Evolutionary conservation across 2,113 vertebrate species (phyloP), one percentile per base, ranked within the genome.

Genomic region (Thamnaconus septentrionalis): DNA sequence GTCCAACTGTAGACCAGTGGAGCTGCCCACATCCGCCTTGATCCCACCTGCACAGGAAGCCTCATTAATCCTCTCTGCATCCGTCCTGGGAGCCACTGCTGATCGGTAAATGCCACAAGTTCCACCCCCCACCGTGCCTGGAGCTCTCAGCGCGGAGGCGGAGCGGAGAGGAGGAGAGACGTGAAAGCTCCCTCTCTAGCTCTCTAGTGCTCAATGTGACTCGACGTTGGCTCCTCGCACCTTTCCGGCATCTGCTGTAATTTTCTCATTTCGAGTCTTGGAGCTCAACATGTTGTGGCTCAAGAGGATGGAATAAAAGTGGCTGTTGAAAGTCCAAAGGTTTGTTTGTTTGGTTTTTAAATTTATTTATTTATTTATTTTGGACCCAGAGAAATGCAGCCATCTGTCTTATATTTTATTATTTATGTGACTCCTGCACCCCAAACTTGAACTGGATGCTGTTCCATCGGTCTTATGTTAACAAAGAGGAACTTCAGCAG

Each of bases 31-130:
- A 47, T 47, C 46, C 46, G 9, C 46, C 46, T 47, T 47, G 3
- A 47, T 47, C 46, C 46, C 46, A 47, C 46, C 46, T 47, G 46
- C 46, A 5, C 46, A 47, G 46, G 9, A 6, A 7, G 6, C 46
- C 46, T 47, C 46, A 5, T 9, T 9, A 7, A 10, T 48, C 47
- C 11, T 7, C 47, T 48, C 45, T 46, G 45, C 45, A 6, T 46
- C 45, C 8, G 45, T 46, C 8, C 8, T 6, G 45, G 5, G 45
- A 31, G 18, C 18, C 18, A 31, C 18, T 31, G 65, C 84, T 71
- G 78, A 77, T 88, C 62, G 43, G 82, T 83, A 88, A 88, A 89
- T 85, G 79, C 81, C 85, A 83, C 66, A 61, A 78, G 71, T 75
- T 65, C 74, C 59, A 18, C 69, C 61, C 66, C 79, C 73, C 6